Evolutionary conservation across 2,888 invertebrate genomes (phyloP), one percentile per base, ranked within the genome.

Genomic region (Nomada ferruginata): DNA sequence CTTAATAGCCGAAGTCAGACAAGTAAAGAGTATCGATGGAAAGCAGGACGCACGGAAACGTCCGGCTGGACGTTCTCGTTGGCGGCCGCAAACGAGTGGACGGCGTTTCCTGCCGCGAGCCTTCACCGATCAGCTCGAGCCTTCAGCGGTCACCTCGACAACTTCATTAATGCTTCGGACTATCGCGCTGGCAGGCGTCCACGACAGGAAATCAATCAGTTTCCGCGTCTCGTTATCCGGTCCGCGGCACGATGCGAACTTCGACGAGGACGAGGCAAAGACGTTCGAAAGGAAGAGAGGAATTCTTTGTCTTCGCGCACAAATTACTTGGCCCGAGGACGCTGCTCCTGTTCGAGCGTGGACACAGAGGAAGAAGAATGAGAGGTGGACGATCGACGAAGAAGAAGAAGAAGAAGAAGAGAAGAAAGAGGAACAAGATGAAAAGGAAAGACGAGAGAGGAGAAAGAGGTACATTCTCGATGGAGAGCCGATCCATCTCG

Each of bases 401-500:
- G 44, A 53, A 52, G 65, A 72, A 11, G 68, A 29, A 10, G 26
- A 5, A 18, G 42, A 60, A 20, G 20, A 5, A 26, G 52, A 63
- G 11, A 18, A 15, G 20, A 26, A 60, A 18, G 65, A 11, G 36
- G 29, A 60, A 36, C 0, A 20, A 36, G 53, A 23, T 23, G 26
- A 53, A 50, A 42, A n/a, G 50, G 52, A 26, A 23, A 23, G 47
- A 20, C 20, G 13, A 44, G 44, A 61, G 68, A 73, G 68, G 65
- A 81, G 79, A 55, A 71, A 68, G 75, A 78, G 80, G 76, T 76
- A 70, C 82, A 88, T 88, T 89, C 88, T 87, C 81, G 82, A 66
- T 72, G 82, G 76, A 82, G 86, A 86, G 77, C 72, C 88, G 87
- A 89, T 89, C 89, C 85, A 89, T 89, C 89, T 89, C 89, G 79